Evolutionary conservation across 2,797 vertebrate species (phyloP).

Genomic region (Decapterus maruadsi): DNA sequence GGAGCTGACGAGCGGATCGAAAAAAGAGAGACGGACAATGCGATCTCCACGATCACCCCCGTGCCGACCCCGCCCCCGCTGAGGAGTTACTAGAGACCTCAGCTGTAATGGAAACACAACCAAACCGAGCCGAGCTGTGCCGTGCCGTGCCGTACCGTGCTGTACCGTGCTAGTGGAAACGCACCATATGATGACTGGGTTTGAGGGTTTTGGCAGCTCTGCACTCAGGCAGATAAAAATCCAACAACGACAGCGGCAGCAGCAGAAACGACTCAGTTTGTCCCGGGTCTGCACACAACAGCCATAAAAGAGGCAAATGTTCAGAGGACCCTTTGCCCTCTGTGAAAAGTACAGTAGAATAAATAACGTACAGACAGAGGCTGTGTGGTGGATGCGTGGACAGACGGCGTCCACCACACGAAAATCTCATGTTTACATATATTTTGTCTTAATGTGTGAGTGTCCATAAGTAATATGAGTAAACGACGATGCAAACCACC

Average conservation of each 20-base stretch:
- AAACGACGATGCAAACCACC: slow-evolving; percentile 41
- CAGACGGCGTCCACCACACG: slow-evolving; percentile 17
- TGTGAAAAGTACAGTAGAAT: slow-evolving; percentile 39
- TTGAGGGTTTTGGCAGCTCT: background rate
- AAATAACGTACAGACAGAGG: slow-evolving; percentile 51
- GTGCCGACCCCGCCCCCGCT: no score
- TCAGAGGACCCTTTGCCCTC: slow-evolving; percentile 72
- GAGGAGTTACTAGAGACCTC: no score
- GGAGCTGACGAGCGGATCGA: no score
- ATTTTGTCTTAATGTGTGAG: slow-evolving; percentile 49
- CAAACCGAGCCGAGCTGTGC: no score
- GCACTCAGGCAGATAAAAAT: slow-evolving; percentile 3
- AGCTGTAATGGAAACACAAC: no score
- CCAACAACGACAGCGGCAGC: background rate
- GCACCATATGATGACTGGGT: background rate
- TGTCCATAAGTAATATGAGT: slow-evolving; percentile 59
- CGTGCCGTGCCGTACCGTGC: no score
- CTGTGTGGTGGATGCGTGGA: slow-evolving; percentile 41
- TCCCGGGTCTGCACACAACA: slow-evolving; percentile 59
- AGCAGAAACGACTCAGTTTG: slow-evolving; percentile 11
- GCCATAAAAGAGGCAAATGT: slow-evolving; percentile 70
- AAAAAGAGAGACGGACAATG: no score
- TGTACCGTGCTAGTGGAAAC: no score
- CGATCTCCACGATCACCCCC: no score
- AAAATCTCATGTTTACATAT: slow-evolving; percentile 61